Percentiles rank a stretch among this genome's conserved stretches.
phyloP scores from a whole-genome alignment of 2,113 vertebrate species.

The Ciconia stormi region DNA sequence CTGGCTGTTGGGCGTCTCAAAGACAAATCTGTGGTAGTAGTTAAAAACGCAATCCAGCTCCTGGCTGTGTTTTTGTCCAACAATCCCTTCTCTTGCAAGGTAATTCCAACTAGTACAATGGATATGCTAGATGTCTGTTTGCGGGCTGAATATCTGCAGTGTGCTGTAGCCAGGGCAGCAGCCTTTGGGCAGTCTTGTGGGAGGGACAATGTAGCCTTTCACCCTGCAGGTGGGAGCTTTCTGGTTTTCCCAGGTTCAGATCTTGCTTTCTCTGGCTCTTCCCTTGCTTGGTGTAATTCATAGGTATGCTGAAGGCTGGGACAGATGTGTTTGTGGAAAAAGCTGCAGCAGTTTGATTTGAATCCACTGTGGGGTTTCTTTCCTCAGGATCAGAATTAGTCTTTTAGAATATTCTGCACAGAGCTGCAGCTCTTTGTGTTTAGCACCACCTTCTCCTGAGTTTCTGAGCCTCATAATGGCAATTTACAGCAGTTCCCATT shows the following conservation, averaged over 20 bases:
- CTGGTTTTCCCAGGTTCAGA: neutral
- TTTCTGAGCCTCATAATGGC: neutral
- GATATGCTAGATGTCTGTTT: neutral
- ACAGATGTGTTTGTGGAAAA: neutral
- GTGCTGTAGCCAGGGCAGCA: neutral
- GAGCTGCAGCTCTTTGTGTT: neutral
- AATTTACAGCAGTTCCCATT: neutral
- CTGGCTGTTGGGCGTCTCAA: slow-evolving; percentile 88
- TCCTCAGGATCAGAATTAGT: neutral
- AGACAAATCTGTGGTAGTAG: slow-evolving; percentile 90
- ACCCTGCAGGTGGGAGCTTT: neutral
- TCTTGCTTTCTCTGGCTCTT: neutral
- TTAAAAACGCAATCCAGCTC: slow-evolving; percentile 94
- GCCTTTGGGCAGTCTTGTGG: neutral
- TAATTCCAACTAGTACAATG: neutral
- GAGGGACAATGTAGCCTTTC: neutral
- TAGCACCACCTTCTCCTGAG: neutral
- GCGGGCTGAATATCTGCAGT: neutral
- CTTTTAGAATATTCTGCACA: neutral
- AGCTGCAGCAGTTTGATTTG: neutral
- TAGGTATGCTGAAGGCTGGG: neutral
- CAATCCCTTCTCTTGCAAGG: slow-evolving; percentile 97
- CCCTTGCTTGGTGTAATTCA: neutral
- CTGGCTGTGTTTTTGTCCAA: slow-evolving; percentile 91
- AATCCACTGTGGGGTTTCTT: neutral